These are phyloP conservation scores for Yponomeuta plumbellus DNA, from an alignment of 2,888 invertebrate genomes.

Conservation along the genomic window DNA sequence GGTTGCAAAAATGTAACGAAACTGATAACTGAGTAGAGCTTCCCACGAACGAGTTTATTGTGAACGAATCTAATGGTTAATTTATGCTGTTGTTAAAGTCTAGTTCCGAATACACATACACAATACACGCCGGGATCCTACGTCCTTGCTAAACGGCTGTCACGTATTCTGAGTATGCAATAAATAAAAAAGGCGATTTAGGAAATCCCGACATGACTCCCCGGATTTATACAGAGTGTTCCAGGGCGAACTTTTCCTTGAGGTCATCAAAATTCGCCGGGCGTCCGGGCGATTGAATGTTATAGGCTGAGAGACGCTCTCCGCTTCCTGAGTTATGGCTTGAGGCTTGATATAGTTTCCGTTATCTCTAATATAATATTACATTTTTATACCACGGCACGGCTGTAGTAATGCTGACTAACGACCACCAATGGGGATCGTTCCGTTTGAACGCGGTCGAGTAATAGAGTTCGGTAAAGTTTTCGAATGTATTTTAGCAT, in stretches of 20 bases:
- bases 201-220: constrained; percentile 70
- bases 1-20: no score
- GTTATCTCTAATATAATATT: constrained; percentile 10
- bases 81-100: no score
- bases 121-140: neutral
- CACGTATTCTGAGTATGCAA: constrained; percentile 35
- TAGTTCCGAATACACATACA: neutral
- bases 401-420: neutral
- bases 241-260: constrained; percentile 62
- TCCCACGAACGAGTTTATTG: no score
- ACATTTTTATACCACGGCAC: constrained; percentile 17
- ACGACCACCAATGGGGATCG: neutral
- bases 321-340: constrained; percentile 62
- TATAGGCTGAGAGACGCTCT: constrained; percentile 66
- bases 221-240: constrained; percentile 70
- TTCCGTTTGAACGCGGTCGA: neutral
- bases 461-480: no score
- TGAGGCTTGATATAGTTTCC: constrained; percentile 27
- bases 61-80: no score
- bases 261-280: constrained; percentile 71
- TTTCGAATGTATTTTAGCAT: no score
- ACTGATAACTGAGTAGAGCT: no score
- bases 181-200: constrained; percentile 73
- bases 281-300: constrained; percentile 72
- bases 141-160: constrained; percentile 17